phyloP scores from a whole-genome alignment of 2,797 vertebrate genomes.

The Trachops cirrhosus region DNA sequence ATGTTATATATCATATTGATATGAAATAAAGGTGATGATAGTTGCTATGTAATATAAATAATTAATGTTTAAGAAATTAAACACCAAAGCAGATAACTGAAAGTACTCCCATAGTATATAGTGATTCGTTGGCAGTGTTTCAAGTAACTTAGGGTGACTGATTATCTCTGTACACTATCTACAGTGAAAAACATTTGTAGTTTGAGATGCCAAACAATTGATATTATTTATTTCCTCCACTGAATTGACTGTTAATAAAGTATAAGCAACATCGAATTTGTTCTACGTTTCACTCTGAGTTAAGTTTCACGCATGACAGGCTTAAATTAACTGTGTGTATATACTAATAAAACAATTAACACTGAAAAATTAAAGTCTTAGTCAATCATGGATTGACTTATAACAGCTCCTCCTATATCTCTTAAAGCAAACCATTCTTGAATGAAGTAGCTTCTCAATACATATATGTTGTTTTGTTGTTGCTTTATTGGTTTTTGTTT shows the following conservation, averaged over 20 bases:
- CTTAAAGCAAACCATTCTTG: neutral
- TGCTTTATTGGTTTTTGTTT: neutral
- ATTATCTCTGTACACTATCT: neutral
- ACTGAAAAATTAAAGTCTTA: neutral
- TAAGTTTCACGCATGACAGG: neutral
- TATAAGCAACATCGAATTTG: neutral
- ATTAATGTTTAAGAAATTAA: neutral
- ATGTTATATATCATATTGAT: neutral
- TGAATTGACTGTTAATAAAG: neutral
- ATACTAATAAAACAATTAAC: neutral
- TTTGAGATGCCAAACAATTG: neutral
- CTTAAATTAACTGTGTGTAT: neutral
- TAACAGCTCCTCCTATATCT: neutral
- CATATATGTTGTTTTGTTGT: neutral
- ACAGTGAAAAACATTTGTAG: neutral
- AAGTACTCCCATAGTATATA: neutral
- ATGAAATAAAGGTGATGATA: neutral
- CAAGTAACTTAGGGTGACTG: neutral
- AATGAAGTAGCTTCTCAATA: neutral
- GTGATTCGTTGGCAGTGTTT: neutral
- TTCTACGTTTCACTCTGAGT: neutral
- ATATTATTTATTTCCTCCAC: neutral
- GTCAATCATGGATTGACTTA: neutral
- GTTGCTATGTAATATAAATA: neutral
- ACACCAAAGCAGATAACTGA: neutral